Percentiles rank a stretch among this genome's conserved stretches.
These are phyloP conservation scores for Dolichallabes microphthalmus DNA, from an alignment of 2,113 vertebrate species.

Conservation along the genomic window DNA sequence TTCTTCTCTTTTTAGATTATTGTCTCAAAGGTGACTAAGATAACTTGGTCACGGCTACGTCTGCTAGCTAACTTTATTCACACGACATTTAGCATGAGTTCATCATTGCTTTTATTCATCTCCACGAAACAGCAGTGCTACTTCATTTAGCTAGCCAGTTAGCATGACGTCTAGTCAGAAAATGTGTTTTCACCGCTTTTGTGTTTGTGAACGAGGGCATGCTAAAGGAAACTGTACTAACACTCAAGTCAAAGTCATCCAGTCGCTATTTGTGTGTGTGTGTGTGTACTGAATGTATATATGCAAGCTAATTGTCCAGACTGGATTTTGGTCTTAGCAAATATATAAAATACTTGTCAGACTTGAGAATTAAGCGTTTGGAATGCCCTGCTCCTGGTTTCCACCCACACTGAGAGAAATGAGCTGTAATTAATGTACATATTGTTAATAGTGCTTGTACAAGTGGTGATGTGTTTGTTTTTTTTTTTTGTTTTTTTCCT, in stretches of 20 bases:
- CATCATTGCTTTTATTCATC: background rate
- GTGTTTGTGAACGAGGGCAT: background rate
- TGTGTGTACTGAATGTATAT: background rate
- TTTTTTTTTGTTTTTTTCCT: background rate
- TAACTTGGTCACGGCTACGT: background rate
- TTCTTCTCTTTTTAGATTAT: background rate
- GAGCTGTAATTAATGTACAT: slow-evolving; percentile 40
- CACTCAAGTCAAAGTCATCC: background rate
- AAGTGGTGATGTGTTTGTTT: slow-evolving; percentile 2
- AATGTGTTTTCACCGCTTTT: background rate
- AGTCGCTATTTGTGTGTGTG: background rate
- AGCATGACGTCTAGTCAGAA: background rate
- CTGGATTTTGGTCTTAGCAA: background rate
- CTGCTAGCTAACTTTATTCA: background rate
- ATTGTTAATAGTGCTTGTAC: slow-evolving; percentile 43
- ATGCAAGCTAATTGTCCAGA: background rate
- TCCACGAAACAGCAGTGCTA: background rate
- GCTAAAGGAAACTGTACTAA: background rate
- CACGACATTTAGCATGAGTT: background rate
- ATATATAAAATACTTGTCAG: slow-evolving; percentile 11
- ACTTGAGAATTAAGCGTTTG: background rate
- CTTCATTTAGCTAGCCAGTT: background rate
- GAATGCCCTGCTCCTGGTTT: slow-evolving; percentile 13
- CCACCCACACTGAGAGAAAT: background rate
- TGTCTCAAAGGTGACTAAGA: background rate